These are phyloP conservation scores for Schizotus pectinicornis DNA, from an alignment of 2,888 invertebrate species.

Conservation along the genomic window DNA sequence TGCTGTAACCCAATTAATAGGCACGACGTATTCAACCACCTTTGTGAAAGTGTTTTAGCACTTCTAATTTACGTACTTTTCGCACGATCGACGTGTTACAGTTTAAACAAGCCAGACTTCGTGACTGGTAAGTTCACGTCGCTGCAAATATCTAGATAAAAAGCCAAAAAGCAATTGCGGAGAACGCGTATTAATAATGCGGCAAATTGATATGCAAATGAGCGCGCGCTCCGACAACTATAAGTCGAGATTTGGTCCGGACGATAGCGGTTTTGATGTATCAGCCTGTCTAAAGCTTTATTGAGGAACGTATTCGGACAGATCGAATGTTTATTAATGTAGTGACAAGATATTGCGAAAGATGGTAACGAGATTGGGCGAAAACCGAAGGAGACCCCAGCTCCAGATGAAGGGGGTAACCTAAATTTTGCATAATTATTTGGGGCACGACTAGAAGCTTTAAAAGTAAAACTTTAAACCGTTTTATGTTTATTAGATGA, in stretches of 20 bases:
- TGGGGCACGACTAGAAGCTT: no score
- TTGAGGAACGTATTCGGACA: background rate
- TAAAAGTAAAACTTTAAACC: no score
- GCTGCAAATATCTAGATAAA: constrained; percentile 1
- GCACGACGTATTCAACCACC: background rate
- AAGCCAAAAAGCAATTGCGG: constrained; percentile 7
- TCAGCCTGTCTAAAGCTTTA: constrained; percentile 3
- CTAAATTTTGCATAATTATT: no score
- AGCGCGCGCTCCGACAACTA: constrained; percentile 1
- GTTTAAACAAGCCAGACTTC: constrained; percentile 24
- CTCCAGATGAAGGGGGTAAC: no score
- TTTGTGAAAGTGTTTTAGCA: constrained; percentile 17
- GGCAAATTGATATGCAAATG: constrained; percentile 21
- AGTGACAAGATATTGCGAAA: no score
- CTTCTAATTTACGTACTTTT: constrained; percentile 23
- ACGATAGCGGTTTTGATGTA: constrained; percentile 8
- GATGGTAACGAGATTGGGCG: background rate
- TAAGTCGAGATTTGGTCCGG: background rate
- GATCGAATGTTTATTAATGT: constrained; percentile 3
- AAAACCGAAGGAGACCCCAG: background rate
- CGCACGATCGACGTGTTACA: constrained; percentile 28
- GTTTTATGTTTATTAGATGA: no score
- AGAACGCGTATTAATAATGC: constrained; percentile 19
- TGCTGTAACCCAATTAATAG: constrained; percentile 18
- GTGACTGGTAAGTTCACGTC: constrained; percentile 14